phyloP scores from a whole-genome alignment of 2,797 vertebrate genomes.

The Thaleichthys pacificus region DNA sequence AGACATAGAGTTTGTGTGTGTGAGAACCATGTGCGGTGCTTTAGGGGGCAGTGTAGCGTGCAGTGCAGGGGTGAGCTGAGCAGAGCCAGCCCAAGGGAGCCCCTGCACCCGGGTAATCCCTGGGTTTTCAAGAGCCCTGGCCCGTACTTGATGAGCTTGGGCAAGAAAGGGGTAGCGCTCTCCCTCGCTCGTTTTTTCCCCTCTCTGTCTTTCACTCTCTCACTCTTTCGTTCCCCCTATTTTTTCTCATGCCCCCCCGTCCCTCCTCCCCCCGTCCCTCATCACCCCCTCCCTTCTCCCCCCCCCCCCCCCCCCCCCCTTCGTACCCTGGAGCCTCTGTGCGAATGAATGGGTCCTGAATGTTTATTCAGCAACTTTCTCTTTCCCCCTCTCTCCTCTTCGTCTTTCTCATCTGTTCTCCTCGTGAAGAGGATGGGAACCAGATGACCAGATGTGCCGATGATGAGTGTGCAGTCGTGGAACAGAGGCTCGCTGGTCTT shows the following conservation, averaged over 20 bases:
- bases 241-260: conserved; percentile 41
- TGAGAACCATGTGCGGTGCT: conserved; percentile 72
- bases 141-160: conserved; percentile 99
- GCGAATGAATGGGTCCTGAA: conserved; percentile 85
- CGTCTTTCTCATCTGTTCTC: conserved; percentile 43
- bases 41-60: conserved; percentile 80
- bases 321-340: conserved; percentile 74
- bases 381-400: conserved; percentile 40
- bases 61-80: conserved; percentile 82
- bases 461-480: not conserved
- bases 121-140: conserved; percentile 98
- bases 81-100: conserved; percentile 73
- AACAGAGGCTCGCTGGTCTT: not conserved
- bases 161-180: conserved; percentile 89
- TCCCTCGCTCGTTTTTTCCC: conserved; percentile 30
- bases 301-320: conserved; percentile 8
- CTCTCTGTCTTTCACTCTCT: conserved; percentile 55
- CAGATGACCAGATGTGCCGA: conserved; percentile 21
- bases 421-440: conserved; percentile 31
- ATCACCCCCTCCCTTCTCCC: conserved; percentile 56
- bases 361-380: conserved; percentile 89
- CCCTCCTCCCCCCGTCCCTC: conserved; percentile 72
- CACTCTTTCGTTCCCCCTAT: conserved; percentile 46
- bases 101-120: conserved; percentile 90
- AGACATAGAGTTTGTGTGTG: conserved; percentile 72